phyloP scores from a whole-genome alignment of 1,140 invertebrate genomes.

The Aphelinus certus region DNA sequence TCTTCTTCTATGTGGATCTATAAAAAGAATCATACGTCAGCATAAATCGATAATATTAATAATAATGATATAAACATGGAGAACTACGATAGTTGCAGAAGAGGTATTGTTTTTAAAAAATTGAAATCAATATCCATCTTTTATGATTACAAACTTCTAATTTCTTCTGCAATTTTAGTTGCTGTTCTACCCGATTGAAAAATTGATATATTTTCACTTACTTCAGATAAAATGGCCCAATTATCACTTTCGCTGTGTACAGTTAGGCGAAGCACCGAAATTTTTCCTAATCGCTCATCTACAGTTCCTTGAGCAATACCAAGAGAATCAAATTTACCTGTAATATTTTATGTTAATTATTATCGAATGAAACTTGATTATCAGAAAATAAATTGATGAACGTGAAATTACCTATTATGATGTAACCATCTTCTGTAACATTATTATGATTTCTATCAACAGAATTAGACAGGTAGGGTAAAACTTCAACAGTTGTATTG shows the following conservation, averaged over 20 bases:
- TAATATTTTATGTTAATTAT: slow-evolving; percentile 24
- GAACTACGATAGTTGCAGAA: too few relatives aligned
- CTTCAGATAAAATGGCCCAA: slow-evolving; percentile 92
- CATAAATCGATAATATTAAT: background rate
- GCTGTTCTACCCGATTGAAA: slow-evolving; percentile 1
- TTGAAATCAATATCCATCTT: background rate
- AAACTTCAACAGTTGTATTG: slow-evolving; percentile 88
- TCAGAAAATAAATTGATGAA: background rate
- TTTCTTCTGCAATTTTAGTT: slow-evolving; percentile 15
- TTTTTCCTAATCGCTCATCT: slow-evolving; percentile 73
- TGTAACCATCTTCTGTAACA: slow-evolving; percentile 76
- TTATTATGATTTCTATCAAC: slow-evolving; percentile 64
- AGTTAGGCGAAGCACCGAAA: slow-evolving; percentile 77
- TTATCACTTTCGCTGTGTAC: slow-evolving; percentile 85
- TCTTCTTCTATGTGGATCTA: slow-evolving; percentile 58
- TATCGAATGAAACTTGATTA: background rate
- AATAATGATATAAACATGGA: background rate
- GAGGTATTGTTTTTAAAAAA: background rate
- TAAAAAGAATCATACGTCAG: slow-evolving; percentile 23
- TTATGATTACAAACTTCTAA: background rate
- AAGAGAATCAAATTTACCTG: slow-evolving; percentile 78
- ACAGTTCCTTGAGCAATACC: slow-evolving; percentile 81
- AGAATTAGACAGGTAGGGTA: slow-evolving; percentile 66
- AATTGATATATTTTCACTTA: slow-evolving; percentile 60
- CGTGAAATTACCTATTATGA: slow-evolving; percentile 72